Evolutionary conservation across 2,888 invertebrate species (phyloP).

Genomic region (Stenotaenia linearis): DNA sequence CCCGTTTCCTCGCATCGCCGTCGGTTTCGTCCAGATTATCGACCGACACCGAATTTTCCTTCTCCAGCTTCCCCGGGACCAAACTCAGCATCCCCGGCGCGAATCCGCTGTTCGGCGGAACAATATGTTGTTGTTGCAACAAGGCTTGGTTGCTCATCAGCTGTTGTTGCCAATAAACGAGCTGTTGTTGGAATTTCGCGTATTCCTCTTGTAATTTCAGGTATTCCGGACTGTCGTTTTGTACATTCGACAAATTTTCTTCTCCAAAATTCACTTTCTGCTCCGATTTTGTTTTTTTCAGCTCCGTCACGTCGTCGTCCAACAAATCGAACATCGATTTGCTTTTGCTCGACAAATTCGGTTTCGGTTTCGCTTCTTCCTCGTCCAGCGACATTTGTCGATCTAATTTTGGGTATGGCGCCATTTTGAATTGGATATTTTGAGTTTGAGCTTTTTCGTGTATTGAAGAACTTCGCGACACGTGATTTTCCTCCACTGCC

Average conservation of each 20-base stretch:
- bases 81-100: background rate
- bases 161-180: slow-evolving; percentile 37
- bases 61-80: background rate
- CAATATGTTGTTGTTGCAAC: slow-evolving; percentile 34
- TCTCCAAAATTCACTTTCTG: background rate
- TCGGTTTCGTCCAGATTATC: background rate
- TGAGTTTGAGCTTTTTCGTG: background rate
- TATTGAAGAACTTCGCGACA: background rate
- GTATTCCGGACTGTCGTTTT: slow-evolving; percentile 7
- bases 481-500: background rate
- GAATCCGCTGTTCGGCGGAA: slow-evolving; percentile 17
- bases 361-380: background rate
- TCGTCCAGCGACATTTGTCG: background rate
- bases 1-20: background rate
- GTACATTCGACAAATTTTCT: background rate
- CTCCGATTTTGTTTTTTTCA: background rate
- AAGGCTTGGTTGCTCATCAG: slow-evolving; percentile 35
- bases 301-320: background rate
- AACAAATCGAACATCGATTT: slow-evolving; percentile 1
- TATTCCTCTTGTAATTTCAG: slow-evolving; percentile 34
- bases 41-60: background rate
- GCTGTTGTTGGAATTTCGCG: slow-evolving; percentile 33
- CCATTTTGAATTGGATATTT: background rate
- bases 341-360: background rate
- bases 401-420: background rate